Base-by-base conservation (phyloP, 2,113 vertebrate genomes). In the Heterotilapia buettikoferi region DNA sequence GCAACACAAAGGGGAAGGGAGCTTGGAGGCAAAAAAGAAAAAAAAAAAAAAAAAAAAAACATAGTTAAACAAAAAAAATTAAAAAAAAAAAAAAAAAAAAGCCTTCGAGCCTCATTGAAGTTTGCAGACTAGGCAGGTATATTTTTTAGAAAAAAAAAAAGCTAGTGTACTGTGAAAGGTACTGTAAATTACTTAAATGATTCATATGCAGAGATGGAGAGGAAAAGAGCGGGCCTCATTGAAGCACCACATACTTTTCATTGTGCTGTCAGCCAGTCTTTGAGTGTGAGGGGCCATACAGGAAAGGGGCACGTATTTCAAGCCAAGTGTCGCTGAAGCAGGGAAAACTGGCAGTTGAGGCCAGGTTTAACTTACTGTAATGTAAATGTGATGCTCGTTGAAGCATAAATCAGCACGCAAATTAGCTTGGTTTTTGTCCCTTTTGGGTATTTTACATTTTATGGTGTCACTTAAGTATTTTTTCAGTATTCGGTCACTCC, bases 381-480 rank as follows among this genome's bases (percentile, higher is more conserved):
- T 87, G 88, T 78, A 89, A 89, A 91, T 92, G 59, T 40, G 63
- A 88, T 45, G 83, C 57, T 73, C 26, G 4, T 29, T 80, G 38
- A 84, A 31, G 61, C 86, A 90, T 26, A 92, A 86, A 89, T 80
- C 57, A 76, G 59, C 26, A 54, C 63, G 16, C 54, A 90, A 89
- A 86, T 88, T 76, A 86, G 43, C 80, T 83, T 86, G 61, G 33
- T 88, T 90, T 45, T 40, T 26, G 36, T 26, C 45, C 71, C 6
- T 84, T 85, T 57, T 4, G 19, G 33, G 59, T 82, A 52, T 84
- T 80, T 84, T 85, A 57, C 29, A 59, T 80, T 88, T 85, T 36
- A 88, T 54, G 38, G 61, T 50, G 88, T 90, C 82, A 76, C 78
- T 90, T 57, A 45, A 80, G 43, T 26, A 16, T 45, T 56, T 8